These are phyloP conservation scores for Aythya baeri DNA, from an alignment of 2,113 vertebrate genomes.

Conservation along the genomic window DNA sequence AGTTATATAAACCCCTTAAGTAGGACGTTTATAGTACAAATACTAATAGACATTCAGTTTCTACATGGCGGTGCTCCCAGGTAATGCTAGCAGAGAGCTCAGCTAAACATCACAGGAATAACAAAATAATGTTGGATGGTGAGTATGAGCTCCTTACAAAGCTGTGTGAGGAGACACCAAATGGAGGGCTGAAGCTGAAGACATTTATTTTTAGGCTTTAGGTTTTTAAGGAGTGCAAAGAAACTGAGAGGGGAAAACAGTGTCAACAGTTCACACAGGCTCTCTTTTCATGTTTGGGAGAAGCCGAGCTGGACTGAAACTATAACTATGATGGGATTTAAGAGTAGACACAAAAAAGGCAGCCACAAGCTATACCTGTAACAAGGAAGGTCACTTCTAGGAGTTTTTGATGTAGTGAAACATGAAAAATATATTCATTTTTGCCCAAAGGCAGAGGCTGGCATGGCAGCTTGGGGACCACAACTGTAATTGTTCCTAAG, in stretches of 20 bases:
- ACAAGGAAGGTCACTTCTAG: conserved; percentile 57
- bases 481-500: conserved; percentile 58
- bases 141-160: background rate
- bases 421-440: conserved; percentile 55
- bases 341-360: conserved; percentile 46
- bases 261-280: conserved; percentile 48
- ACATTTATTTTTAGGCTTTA: conserved; percentile 55
- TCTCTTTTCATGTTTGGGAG: conserved; percentile 54
- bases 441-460: conserved; percentile 72
- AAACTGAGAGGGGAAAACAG: conserved; percentile 1
- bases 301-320: conserved; percentile 46
- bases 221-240: conserved; percentile 48
- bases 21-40: background rate
- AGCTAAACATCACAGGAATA: background rate
- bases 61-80: background rate
- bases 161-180: background rate
- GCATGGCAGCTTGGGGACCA: conserved; percentile 51
- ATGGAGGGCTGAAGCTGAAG: background rate
- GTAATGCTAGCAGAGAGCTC: background rate
- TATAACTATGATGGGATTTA: conserved; percentile 42
- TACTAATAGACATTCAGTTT: background rate
- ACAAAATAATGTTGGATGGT: background rate
- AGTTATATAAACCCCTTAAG: conserved; percentile 29
- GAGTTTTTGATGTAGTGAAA: conserved; percentile 53
- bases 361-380: conserved; percentile 49